Evolutionary conservation across 2,888 invertebrate genomes (phyloP), one percentile per base, ranked within the genome.

Genomic region (Apamea sordens): DNA sequence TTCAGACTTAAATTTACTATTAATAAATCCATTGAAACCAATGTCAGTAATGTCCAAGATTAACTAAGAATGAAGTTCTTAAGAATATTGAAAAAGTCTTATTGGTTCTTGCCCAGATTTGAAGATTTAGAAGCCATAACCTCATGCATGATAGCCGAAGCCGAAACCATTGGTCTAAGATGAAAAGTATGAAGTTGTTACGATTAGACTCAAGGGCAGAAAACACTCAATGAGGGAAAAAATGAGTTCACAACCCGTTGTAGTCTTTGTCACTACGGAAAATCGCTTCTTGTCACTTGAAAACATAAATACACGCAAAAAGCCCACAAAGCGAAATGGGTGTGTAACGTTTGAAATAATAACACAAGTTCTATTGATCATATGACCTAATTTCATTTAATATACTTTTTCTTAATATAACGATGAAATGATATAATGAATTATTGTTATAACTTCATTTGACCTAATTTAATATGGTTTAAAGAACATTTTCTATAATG

Each of bases 211-310:
- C 44, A 47, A 44, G n/a, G 15, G 36, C 3, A 53, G 32, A 24
- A 69, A 53, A 32, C 32, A 10, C 24, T 13, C 5, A 32, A 28
- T 18, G 7, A 7, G 11, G 8, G 6, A 44, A 7, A 59, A 10
- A 18, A 18, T 13, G 44, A 4, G 13, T 53, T 21, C 21, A 41
- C 11, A 47, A 36, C 24, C 41, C 61, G 18, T 50, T 78, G 50
- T 24, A 61, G 78, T 53, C 63, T 70, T 78, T 53, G 79, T 6
- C 15, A 70, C 15, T 36, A 56, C 18, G 10, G 44, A 32, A 53
- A 53, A 36, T 53, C 6, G 7, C 10, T 6, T 61, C 28, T 15
- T 47, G 2, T 28, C 32, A 53, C 8, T 24, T 50, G 50, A 28
- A 69, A 28, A 50, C 13, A 32, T 36, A 56, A 70, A 56, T 24